phyloP scores from a whole-genome alignment of 2,113 vertebrate species.

The Actinemys pallida region DNA sequence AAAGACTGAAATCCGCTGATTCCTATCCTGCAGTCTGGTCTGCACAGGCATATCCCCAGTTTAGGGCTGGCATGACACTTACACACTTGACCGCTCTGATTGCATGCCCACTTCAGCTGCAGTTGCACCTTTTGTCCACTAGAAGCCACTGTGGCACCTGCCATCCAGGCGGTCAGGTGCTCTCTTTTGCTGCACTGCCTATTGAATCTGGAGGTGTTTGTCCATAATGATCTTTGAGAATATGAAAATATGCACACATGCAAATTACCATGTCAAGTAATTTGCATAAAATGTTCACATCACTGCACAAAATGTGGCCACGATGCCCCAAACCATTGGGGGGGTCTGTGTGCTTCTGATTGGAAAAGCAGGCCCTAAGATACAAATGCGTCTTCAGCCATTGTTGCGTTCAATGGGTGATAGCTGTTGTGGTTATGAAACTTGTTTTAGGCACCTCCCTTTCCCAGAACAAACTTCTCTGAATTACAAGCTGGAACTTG shows the following conservation, averaged over 20 bases:
- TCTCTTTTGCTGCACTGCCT: neutral
- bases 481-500: neutral
- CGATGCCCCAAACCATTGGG: neutral
- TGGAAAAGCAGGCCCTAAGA: neutral
- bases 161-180: no score
- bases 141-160: neutral
- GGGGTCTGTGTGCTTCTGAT: neutral
- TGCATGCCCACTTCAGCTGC: neutral
- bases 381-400: accelerated
- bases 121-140: neutral
- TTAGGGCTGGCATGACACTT: neutral
- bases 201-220: neutral
- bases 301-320: neutral
- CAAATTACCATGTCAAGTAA: neutral
- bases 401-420: neutral
- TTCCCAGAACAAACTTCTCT: neutral
- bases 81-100: conserved; percentile 1
- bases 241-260: neutral
- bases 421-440: neutral
- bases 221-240: conserved; percentile 27
- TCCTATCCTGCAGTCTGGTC: neutral
- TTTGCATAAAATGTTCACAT: neutral
- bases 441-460: neutral
- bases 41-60: neutral
- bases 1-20: neutral